phyloP scores from a whole-genome alignment of 1,140 invertebrate species.

The Drosophila nigrodunni region DNA sequence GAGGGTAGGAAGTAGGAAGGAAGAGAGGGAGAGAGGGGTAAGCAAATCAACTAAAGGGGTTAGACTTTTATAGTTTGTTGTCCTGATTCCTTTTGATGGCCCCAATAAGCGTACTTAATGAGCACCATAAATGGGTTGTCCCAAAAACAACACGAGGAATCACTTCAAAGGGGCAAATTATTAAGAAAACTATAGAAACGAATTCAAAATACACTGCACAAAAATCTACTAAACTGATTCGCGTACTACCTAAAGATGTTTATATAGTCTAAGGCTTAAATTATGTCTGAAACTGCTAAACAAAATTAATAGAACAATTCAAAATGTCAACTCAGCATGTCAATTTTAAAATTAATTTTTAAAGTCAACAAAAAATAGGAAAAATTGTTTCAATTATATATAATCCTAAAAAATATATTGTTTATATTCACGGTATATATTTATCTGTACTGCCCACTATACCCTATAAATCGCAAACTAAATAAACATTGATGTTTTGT shows the following conservation, averaged over 20 bases:
- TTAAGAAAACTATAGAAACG: neutral
- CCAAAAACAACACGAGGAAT: constrained; percentile 33
- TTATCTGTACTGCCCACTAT: neutral
- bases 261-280: too few species aligned
- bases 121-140: constrained; percentile 75
- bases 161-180: neutral
- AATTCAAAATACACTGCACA: neutral
- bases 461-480: neutral
- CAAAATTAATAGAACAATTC: too few species aligned
- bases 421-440: neutral
- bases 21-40: neutral
- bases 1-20: neutral
- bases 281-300: too few species aligned
- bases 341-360: too few species aligned
- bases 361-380: too few species aligned
- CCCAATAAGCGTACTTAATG: constrained; percentile 81
- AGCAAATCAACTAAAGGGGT: neutral
- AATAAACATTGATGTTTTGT: constrained; percentile 1
- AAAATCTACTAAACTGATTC: too few species aligned
- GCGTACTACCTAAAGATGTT: too few species aligned
- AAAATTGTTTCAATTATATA: too few species aligned
- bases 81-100: constrained; percentile 80
- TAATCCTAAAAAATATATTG: too few species aligned
- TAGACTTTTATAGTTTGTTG: constrained; percentile 82
- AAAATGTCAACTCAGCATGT: too few species aligned